Evolutionary conservation across 2,888 invertebrate species (phyloP).

Genomic region (Oscheius sp.): DNA sequence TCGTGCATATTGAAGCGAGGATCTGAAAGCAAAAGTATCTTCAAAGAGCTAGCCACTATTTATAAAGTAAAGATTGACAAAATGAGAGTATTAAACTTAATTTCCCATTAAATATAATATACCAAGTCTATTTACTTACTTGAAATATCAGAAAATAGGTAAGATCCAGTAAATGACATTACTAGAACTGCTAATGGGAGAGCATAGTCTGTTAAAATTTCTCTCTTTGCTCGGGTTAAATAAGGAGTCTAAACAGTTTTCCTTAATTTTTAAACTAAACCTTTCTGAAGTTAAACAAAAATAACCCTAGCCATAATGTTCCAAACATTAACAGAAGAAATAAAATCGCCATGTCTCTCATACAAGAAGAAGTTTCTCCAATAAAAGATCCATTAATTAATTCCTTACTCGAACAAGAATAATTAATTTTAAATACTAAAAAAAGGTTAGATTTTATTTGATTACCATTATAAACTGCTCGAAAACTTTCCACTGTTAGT

Average conservation of each 20-base stretch:
- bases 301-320: conserved; percentile 76
- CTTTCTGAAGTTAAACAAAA: conserved; percentile 76
- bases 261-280: neutral
- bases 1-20: conserved; percentile 74
- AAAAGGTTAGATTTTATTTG: neutral
- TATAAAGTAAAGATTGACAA: no score
- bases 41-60: no score
- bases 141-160: conserved; percentile 74
- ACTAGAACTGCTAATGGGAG: conserved; percentile 76
- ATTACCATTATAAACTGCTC: conserved; percentile 74
- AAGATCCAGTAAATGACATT: conserved; percentile 76
- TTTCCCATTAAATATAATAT: no score
- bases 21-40: no score
- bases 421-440: conserved; percentile 3
- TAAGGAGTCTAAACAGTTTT: conserved; percentile 55
- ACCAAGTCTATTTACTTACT: conserved; percentile 72
- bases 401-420: neutral
- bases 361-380: conserved; percentile 17
- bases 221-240: conserved; percentile 71
- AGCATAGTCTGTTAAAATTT: conserved; percentile 76
- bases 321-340: conserved; percentile 76
- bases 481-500: conserved; percentile 75
- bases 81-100: no score
- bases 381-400: neutral
- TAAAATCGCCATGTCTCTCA: conserved; percentile 75